phyloP scores from a whole-genome alignment of 2,888 invertebrate species.

The Drosophila algonquin region DNA sequence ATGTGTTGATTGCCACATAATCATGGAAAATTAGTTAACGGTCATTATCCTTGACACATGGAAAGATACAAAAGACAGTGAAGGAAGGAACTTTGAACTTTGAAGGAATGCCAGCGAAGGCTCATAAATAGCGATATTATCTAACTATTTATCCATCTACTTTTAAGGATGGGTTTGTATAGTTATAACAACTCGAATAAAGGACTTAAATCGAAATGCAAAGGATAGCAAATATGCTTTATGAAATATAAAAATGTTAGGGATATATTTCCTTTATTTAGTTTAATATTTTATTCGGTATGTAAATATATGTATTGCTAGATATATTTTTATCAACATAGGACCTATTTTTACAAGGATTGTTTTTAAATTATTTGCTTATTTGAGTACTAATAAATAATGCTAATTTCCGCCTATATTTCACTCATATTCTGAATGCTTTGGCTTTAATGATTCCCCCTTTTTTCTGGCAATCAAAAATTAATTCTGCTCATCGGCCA shows the following conservation, averaged over 20 bases:
- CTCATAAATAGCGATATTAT: too few species aligned
- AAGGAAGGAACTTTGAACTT: too few species aligned
- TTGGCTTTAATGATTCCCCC: too few species aligned
- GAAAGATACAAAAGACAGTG: not conserved
- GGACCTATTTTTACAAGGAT: not conserved
- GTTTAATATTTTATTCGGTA: not conserved
- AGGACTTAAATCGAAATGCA: not conserved
- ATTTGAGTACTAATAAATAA: not conserved
- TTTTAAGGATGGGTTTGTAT: not conserved
- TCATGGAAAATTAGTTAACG: conserved; percentile 48
- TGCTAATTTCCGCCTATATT: not conserved
- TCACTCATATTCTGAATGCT: not conserved
- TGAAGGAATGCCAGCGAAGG: not conserved
- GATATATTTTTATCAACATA: not conserved
- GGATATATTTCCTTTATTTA: too few species aligned
- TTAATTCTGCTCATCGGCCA: not conserved
- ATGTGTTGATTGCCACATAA: conserved; percentile 29
- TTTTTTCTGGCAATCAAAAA: not conserved
- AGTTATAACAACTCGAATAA: not conserved
- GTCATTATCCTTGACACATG: conserved; percentile 43
- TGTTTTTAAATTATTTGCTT: not conserved
- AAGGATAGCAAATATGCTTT: too few species aligned
- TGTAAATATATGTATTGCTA: not conserved
- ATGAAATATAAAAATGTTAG: too few species aligned
- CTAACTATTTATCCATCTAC: not conserved